A percentile compares a stretch with the other conserved stretches of the same genome.
phyloP scores from a whole-genome alignment of 2,888 invertebrate genomes.

The Leucozona laternaria region DNA sequence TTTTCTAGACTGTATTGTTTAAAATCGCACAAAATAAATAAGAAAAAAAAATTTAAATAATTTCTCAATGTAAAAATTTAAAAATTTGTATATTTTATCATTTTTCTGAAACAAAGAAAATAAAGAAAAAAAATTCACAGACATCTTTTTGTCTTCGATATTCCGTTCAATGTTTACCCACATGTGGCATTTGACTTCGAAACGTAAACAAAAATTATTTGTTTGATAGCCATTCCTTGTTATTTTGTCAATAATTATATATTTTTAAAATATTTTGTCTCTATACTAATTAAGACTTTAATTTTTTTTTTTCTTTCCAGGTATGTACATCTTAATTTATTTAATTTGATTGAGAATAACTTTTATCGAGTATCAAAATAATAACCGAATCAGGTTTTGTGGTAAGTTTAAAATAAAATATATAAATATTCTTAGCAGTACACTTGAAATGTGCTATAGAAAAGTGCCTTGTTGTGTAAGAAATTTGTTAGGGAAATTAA shows the following conservation, averaged over 20 bases:
- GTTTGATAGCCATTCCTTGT: slow-evolving; percentile 5
- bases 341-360: not conserved
- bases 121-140: not conserved
- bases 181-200: not conserved
- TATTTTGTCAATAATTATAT: not conserved
- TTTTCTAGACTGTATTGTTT: no score
- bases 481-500: no score
- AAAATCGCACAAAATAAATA: no score
- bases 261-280: not conserved
- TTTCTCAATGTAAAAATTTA: not conserved
- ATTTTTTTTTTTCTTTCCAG: slow-evolving; percentile 29
- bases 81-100: not conserved
- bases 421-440: no score
- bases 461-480: no score
- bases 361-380: no score
- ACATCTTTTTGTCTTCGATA: not conserved
- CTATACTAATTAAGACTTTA: not conserved
- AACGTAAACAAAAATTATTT: slow-evolving; percentile 9
- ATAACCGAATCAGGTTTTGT: no score
- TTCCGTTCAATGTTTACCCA: slow-evolving; percentile 11
- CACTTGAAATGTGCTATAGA: no score
- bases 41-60: no score
- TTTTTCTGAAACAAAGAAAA: no score
- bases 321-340: slow-evolving; percentile 27
- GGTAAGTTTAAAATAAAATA: no score